Evolutionary conservation across 2,797 vertebrate genomes (phyloP), one percentile per base, ranked within the genome.

Genomic region (Acanthopagrus latus): DNA sequence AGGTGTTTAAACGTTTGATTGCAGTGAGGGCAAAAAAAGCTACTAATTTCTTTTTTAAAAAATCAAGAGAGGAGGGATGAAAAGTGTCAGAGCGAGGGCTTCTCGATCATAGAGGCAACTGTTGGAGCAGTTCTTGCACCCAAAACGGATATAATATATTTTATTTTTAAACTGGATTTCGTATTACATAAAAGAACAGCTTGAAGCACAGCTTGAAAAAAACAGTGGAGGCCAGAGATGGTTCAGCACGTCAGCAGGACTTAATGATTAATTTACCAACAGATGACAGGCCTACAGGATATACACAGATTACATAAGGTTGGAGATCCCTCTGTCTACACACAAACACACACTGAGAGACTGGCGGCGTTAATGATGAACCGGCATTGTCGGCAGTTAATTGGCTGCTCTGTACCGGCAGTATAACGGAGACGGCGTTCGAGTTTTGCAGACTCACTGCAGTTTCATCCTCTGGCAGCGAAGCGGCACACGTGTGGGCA

Each of bases 201-300:
- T 87, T 88, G 85, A 87, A 65, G 50, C 83, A 81, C 86, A 90
- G 90, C 84, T 81, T 86, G 82, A 80, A 64, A 78, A 76, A 56
- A 81, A 76, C 74, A 51, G 68, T 27, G 64, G 78, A 84, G 64
- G 76, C 57, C 79, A 73, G 76, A 59, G 62, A 74, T 83, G 81
- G 81, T 85, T 83, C 76, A 78, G 71, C 33, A 51, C 81, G 81
- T 79, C 86, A 88, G 85, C 75, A 81, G 74, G 87, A 90, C 73
- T 83, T 91, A 88, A 91, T 93, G 88, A 92, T 92, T 92, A 88
- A 91, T 92, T 91, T 81, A 80, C 88, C 70, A 85, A 84, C 87
- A 89, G 91, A 92, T 90, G 92, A 93, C 86, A 72, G 89, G 83
- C 86, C 78, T 80, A 74, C 83, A 88, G 86, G 85, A 89, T 65